These are phyloP conservation scores for Probaryconus sp. DNA, from an alignment of 1,140 invertebrate species.

Conservation along the genomic window DNA sequence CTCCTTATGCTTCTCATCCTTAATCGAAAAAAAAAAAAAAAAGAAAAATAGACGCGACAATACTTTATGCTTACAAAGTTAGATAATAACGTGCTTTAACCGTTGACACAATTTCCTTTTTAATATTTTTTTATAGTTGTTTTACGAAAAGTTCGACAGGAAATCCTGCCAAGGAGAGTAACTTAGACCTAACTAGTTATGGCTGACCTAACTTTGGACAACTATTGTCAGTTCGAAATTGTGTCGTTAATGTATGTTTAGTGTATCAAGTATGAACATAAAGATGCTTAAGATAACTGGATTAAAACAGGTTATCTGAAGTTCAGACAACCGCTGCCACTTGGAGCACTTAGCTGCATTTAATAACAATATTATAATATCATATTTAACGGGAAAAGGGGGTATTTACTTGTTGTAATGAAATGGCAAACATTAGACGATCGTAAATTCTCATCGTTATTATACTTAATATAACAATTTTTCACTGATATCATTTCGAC, in stretches of 20 bases:
- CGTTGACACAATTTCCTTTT: constrained; percentile 28
- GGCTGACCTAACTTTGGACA: constrained; percentile 40
- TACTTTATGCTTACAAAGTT: too few species aligned
- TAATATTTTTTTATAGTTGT: too few species aligned
- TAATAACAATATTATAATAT: constrained; percentile 39
- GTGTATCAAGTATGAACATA: constrained; percentile 20
- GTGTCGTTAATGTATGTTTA: constrained; percentile 40
- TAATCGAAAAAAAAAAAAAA: too few species aligned
- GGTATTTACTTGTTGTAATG: too few species aligned
- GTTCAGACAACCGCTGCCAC: constrained; percentile 28
- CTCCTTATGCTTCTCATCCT: too few species aligned
- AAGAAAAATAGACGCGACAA: too few species aligned
- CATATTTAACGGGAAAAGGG: too few species aligned
- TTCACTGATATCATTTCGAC: too few species aligned
- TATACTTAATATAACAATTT: too few species aligned
- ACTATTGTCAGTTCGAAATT: constrained; percentile 45
- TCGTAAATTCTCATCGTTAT: too few species aligned
- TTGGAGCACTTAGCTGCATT: constrained; percentile 27
- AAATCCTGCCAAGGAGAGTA: constrained; percentile 2
- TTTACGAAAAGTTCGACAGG: constrained; percentile 18
- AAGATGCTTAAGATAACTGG: constrained; percentile 51
- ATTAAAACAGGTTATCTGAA: constrained; percentile 52
- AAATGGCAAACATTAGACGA: too few species aligned
- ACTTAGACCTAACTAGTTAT: constrained; percentile 33
- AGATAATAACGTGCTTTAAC: constrained; percentile 31